A percentile compares a stretch with the other conserved stretches of the same genome.
Conservation (phyloP, 2,888 invertebrate genomes). For the Patella depressa region DNA sequence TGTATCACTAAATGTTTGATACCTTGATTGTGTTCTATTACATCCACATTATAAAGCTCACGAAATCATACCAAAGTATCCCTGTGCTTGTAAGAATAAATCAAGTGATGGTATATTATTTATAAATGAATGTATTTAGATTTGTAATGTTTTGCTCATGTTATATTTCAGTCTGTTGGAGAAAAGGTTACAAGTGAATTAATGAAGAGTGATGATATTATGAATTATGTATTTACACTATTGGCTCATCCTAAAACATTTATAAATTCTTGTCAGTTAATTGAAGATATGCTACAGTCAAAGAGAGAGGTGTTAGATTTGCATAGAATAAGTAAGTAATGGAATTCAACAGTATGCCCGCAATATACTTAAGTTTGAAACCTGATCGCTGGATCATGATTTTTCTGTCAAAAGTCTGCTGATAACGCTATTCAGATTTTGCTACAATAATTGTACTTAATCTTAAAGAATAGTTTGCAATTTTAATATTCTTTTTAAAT, state of each 20-base stretch:
- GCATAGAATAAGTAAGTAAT: slow-evolving; percentile 62
- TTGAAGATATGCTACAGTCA: slow-evolving; percentile 69
- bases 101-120: too few species aligned
- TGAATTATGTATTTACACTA: slow-evolving; percentile 67
- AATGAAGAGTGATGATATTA: slow-evolving; percentile 60
- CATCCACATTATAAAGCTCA: too few species aligned
- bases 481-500: too few species aligned
- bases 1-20: too few species aligned
- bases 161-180: slow-evolving; percentile 54
- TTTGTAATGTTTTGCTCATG: not conserved
- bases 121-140: too few species aligned
- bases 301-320: slow-evolving; percentile 64
- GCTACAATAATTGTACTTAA: too few species aligned
- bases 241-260: slow-evolving; percentile 66
- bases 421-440: too few species aligned
- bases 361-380: not conserved
- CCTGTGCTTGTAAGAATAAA: too few species aligned
- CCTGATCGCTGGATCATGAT: not conserved
- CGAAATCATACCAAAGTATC: too few species aligned
- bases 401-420: not conserved
- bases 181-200: slow-evolving; percentile 56
- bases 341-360: not conserved
- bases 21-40: too few species aligned
- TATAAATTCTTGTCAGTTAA: slow-evolving; percentile 66
- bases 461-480: too few species aligned